Evolutionary conservation across 2,797 vertebrate species (phyloP).

Genomic region (Epinephelus awoara): DNA sequence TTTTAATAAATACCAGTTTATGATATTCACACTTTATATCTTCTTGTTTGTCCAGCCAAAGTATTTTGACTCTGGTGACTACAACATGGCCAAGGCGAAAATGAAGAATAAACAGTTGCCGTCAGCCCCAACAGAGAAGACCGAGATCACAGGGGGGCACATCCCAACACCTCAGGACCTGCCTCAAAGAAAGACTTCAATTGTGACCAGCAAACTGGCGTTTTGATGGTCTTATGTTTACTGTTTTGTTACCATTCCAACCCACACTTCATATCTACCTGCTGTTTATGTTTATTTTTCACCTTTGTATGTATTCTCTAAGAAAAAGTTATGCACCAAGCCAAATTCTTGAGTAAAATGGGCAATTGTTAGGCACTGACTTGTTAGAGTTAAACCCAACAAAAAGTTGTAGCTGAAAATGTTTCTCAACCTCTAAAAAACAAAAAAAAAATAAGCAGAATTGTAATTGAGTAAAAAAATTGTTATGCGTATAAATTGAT

Average conservation of each 20-base stretch:
- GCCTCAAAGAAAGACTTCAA: constrained; percentile 96
- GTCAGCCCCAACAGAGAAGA: constrained; percentile 91
- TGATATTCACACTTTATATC: not conserved
- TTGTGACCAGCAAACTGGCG: constrained; percentile 97
- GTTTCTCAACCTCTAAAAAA: constrained; percentile 41
- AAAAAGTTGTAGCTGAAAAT: constrained; percentile 24
- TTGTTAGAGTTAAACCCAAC: constrained; percentile 58
- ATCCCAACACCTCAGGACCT: constrained; percentile 99
- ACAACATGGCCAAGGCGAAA: constrained; percentile 99
- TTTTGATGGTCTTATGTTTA: constrained; percentile 90
- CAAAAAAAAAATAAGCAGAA: no score
- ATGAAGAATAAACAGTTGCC: constrained; percentile 98
- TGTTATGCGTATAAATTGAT: constrained; percentile 32
- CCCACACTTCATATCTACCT: constrained; percentile 54
- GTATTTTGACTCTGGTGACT: constrained; percentile 99
- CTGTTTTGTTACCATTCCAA: constrained; percentile 77
- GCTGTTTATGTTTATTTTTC: constrained; percentile 66
- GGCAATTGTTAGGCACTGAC: constrained; percentile 70
- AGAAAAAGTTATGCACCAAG: constrained; percentile 59
- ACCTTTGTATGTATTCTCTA: constrained; percentile 70
- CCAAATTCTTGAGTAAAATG: constrained; percentile 52
- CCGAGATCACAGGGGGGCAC: constrained; percentile 97
- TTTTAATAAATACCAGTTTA: not conserved
- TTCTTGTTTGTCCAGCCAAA: constrained; percentile 89
- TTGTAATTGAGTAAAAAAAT: constrained; percentile 14